Evolutionary conservation across 1,140 invertebrate genomes (phyloP).

Genomic region (Pararge aegeria): DNA sequence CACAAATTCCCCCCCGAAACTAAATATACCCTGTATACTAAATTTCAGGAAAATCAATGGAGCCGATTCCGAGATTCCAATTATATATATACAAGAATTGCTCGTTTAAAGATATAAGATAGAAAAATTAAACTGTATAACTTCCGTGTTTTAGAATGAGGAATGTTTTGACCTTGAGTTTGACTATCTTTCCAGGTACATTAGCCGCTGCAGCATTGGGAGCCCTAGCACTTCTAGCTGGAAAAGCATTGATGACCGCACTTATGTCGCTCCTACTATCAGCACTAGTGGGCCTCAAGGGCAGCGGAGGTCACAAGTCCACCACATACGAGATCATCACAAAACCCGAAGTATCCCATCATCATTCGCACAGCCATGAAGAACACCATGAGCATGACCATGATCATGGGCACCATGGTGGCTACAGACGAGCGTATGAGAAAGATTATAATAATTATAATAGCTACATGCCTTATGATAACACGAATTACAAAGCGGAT

Average conservation of each 20-base stretch:
- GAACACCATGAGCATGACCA: slow-evolving; percentile 79
- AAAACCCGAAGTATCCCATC: slow-evolving; percentile 87
- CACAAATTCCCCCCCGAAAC: no score
- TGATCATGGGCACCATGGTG: slow-evolving; percentile 67
- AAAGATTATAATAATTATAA: slow-evolving; percentile 54
- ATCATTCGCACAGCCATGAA: slow-evolving; percentile 85
- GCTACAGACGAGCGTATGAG: slow-evolving; percentile 77
- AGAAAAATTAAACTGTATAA: no score
- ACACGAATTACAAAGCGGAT: slow-evolving; percentile 25
- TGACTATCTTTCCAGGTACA: slow-evolving; percentile 81
- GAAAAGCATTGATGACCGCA: slow-evolving; percentile 90
- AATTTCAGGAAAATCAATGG: no score
- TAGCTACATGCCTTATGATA: slow-evolving; percentile 69
- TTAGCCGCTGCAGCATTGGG: slow-evolving; percentile 86
- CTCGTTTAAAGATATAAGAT: no score
- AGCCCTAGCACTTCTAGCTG: slow-evolving; percentile 87
- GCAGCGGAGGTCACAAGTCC: slow-evolving; percentile 82
- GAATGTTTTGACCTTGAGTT: no score
- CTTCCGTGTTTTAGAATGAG: no score
- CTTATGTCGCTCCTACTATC: slow-evolving; percentile 88
- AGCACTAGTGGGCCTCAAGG: slow-evolving; percentile 87
- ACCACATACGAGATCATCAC: slow-evolving; percentile 91
- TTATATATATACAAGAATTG: no score
- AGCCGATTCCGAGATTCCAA: no score
- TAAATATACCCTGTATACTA: no score